A percentile compares a stretch with the other conserved stretches of the same genome.
Conservation (phyloP, 1,140 invertebrate species). For the Caenorhabditis briggsae region DNA sequence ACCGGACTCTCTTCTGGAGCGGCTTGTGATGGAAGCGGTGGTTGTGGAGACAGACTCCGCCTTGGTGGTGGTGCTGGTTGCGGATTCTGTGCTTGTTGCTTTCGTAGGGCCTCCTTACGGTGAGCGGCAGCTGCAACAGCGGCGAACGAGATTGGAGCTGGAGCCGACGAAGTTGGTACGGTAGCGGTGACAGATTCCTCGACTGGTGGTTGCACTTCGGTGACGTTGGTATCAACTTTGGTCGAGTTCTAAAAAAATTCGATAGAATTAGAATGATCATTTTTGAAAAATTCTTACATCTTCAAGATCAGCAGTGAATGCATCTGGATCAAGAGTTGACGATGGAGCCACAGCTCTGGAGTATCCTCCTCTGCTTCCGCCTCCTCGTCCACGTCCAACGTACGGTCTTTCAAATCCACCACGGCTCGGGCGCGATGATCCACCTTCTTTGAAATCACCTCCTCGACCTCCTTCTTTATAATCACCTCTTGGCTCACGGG, state of each 20-base stretch:
- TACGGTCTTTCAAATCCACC: slow-evolving; percentile 34
- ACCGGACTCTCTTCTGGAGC: not conserved
- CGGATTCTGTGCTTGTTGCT: slow-evolving; percentile 21
- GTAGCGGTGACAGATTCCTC: slow-evolving; percentile 32
- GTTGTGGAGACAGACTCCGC: slow-evolving; percentile 49
- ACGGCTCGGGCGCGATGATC: not conserved
- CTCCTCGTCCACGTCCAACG: slow-evolving; percentile 21
- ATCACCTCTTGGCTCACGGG: no score
- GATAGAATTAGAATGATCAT: no score
- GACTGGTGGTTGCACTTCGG: slow-evolving; percentile 31
- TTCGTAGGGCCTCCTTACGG: slow-evolving; percentile 41
- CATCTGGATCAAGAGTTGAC: slow-evolving; percentile 12
- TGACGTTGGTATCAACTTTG: slow-evolving; percentile 3
- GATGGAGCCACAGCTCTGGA: slow-evolving; percentile 42
- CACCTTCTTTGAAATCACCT: slow-evolving; percentile 25
- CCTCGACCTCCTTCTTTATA: not conserved
- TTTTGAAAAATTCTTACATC: not conserved
- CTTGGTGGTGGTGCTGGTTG: slow-evolving; percentile 3
- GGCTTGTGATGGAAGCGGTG: not conserved
- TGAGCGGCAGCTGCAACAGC: slow-evolving; percentile 60
- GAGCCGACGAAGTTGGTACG: not conserved
- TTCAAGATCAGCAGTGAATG: slow-evolving; percentile 23
- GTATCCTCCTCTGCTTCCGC: slow-evolving; percentile 27
- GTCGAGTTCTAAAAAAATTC: slow-evolving; percentile 19
- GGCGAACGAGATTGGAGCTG: slow-evolving; percentile 59